These are phyloP conservation scores for Pemphredon lugubris DNA, from an alignment of 2,888 invertebrate genomes.

Conservation along the genomic window DNA sequence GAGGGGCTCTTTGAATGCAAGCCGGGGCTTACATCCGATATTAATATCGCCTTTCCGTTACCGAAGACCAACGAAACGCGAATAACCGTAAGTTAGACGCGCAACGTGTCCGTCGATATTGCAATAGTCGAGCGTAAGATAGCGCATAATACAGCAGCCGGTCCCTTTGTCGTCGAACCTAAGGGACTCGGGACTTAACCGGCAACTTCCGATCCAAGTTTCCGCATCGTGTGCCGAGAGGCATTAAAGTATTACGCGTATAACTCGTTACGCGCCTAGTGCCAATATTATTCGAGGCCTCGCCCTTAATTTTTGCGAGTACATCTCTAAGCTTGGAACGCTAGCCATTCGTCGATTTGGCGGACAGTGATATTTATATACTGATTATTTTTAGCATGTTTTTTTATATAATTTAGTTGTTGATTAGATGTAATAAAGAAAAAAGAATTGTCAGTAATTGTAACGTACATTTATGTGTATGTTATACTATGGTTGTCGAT, in stretches of 20 bases:
- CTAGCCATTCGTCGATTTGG: too few relatives aligned
- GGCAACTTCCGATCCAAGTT: constrained; percentile 25
- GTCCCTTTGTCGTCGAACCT: constrained; percentile 36
- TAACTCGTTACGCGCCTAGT: constrained; percentile 21
- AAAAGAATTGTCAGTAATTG: too few relatives aligned
- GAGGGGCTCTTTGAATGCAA: constrained; percentile 49
- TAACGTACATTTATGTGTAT: too few relatives aligned
- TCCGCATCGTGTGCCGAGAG: background rate
- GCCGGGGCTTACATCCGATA: constrained; percentile 57
- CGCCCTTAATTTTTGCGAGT: too few relatives aligned
- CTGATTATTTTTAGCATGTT: too few relatives aligned
- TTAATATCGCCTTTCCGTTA: constrained; percentile 59
- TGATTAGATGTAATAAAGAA: too few relatives aligned
- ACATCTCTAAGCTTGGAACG: too few relatives aligned
- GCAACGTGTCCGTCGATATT: constrained; percentile 63
- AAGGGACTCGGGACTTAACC: background rate
- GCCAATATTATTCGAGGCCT: background rate
- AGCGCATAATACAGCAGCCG: constrained; percentile 47
- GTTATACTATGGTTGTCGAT: too few relatives aligned
- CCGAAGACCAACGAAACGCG: constrained; percentile 49
- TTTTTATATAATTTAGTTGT: too few relatives aligned
- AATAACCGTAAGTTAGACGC: constrained; percentile 61
- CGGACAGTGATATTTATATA: too few relatives aligned
- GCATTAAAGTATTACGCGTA: constrained; percentile 42
- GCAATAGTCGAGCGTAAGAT: constrained; percentile 60